Percentiles rank a stretch among this genome's conserved stretches.
Conservation (phyloP, 2,888 invertebrate species). For the Argyresthia goedartella region DNA sequence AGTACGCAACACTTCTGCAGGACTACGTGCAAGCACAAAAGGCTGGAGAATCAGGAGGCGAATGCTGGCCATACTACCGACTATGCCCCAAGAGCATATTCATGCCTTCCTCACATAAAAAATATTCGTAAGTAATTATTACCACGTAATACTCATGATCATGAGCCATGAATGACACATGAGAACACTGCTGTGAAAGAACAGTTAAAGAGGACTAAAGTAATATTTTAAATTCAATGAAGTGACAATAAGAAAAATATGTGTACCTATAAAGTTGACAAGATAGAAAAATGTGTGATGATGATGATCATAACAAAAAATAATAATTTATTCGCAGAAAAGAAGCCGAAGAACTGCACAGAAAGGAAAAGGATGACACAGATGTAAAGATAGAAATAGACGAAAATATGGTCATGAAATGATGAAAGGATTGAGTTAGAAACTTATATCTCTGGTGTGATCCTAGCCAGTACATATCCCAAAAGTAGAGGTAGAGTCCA, state of each 20-base stretch:
- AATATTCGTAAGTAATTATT: constrained; percentile 52
- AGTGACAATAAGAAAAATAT: no score
- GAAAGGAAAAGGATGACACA: constrained; percentile 36
- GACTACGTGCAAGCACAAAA: constrained; percentile 88
- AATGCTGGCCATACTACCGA: constrained; percentile 89
- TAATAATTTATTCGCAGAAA: constrained; percentile 15
- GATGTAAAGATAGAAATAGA: constrained; percentile 41
- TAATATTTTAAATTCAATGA: no score
- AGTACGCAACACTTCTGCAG: constrained; percentile 77
- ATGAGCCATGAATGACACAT: no score
- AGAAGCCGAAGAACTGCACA: constrained; percentile 57
- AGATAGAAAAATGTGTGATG: no score
- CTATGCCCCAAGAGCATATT: constrained; percentile 87
- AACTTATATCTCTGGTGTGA: constrained; percentile 12
- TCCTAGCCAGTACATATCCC: constrained; percentile 23
- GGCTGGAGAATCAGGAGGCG: constrained; percentile 80
- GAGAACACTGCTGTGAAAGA: no score
- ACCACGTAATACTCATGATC: not conserved
- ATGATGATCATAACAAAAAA: no score
- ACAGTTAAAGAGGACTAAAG: no score
- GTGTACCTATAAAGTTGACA: no score
- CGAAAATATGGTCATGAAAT: constrained; percentile 50
- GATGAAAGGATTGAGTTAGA: not conserved
- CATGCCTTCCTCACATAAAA: constrained; percentile 53
- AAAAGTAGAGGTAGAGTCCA: constrained; percentile 61